Conservation (phyloP, 2,113 vertebrate species). For the Burhinus oedicnemus region DNA sequence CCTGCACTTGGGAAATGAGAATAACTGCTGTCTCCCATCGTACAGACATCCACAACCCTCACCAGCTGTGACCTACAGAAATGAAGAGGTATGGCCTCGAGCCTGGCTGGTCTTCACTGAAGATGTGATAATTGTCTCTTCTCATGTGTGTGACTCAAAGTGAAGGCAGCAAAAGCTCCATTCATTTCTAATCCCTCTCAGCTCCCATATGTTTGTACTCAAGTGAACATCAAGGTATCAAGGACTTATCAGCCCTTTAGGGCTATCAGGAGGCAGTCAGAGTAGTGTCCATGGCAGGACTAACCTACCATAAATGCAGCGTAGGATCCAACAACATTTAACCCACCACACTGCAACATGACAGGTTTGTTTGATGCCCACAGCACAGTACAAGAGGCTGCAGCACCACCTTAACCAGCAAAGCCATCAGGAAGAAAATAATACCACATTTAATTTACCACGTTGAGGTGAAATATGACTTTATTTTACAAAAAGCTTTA, state of each 20-base stretch:
- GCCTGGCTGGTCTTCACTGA: neutral
- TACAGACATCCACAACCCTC: neutral
- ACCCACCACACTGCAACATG: accelerated
- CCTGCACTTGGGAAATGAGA: neutral
- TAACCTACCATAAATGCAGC: neutral
- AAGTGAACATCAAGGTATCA: neutral
- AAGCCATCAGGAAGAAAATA: neutral
- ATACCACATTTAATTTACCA: neutral
- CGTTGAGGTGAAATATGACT: neutral
- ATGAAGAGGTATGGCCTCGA: neutral
- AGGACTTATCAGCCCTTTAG: neutral
- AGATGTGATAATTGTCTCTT: neutral
- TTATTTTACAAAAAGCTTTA: constrained; percentile 35
- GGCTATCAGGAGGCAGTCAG: neutral
- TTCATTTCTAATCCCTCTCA: neutral
- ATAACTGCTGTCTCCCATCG: neutral
- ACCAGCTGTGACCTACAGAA: neutral
- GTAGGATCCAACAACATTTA: neutral
- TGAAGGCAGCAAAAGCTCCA: neutral
- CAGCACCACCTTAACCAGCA: neutral
- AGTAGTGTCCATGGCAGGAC: neutral
- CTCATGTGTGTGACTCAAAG: no score
- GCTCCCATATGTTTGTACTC: neutral
- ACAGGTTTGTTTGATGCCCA: neutral
- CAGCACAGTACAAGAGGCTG: neutral